Percentiles rank a stretch among this genome's conserved stretches.
Conservation (phyloP, 53 echinoderm and acorn worm species). For the Astropecten irregularis region DNA sequence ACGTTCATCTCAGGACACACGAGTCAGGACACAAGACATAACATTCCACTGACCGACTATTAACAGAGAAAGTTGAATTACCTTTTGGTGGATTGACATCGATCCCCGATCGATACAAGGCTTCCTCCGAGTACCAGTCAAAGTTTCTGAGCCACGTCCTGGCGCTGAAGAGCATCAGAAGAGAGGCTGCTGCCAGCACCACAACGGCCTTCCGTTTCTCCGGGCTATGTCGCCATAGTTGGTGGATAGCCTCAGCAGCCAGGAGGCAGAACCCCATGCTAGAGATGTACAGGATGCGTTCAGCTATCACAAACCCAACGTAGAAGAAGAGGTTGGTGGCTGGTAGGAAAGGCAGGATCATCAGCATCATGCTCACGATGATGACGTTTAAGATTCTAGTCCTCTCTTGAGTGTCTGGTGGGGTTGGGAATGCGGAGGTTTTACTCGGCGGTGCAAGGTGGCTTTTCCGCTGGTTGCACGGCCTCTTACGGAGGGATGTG, state of each 20-base stretch:
- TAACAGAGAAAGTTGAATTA: no score
- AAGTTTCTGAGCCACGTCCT: slow-evolving; percentile 83
- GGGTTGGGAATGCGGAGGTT: not conserved
- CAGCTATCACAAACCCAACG: slow-evolving; percentile 95
- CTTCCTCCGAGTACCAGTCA: slow-evolving; percentile 92
- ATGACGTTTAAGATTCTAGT: slow-evolving; percentile 61
- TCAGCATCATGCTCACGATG: slow-evolving; percentile 66
- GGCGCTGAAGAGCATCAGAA: slow-evolving; percentile 65
- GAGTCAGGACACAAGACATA: no score
- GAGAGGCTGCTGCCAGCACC: slow-evolving; percentile 29
- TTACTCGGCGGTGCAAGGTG: not conserved
- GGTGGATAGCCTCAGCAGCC: slow-evolving; percentile 67
- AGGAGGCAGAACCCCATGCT: slow-evolving; percentile 90
- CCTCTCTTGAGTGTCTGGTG: slow-evolving; percentile 20
- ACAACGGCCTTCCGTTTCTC: slow-evolving; percentile 34
- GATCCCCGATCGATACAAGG: slow-evolving; percentile 86
- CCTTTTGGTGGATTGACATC: slow-evolving; percentile 94
- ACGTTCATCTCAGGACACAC: no score
- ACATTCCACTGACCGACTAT: no score
- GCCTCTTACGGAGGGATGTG: slow-evolving; percentile 21
- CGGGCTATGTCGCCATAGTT: slow-evolving; percentile 47
- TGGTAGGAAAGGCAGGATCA: slow-evolving; percentile 86
- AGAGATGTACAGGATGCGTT: slow-evolving; percentile 96
- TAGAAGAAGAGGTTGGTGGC: slow-evolving; percentile 95
- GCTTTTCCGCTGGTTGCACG: slow-evolving; percentile 18